Evolutionary conservation across 2,888 invertebrate genomes (phyloP).

Genomic region (Pseudococcus longispinus): DNA sequence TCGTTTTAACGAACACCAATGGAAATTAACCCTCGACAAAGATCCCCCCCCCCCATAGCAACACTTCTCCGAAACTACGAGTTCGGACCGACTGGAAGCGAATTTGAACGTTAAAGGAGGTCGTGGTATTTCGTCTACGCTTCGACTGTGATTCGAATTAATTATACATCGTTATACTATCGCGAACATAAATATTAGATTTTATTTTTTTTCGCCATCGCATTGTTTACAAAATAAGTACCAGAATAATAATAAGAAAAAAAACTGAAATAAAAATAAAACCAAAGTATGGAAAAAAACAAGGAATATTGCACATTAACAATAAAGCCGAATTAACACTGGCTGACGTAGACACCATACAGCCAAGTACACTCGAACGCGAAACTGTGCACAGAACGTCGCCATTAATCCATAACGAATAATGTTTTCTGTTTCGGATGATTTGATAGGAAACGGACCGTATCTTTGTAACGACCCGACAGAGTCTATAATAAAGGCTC

Average conservation of each 20-base stretch:
- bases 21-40: neutral
- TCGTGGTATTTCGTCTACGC: slow-evolving; percentile 12
- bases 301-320: slow-evolving; percentile 35
- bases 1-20: too few species aligned
- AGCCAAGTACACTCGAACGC: neutral
- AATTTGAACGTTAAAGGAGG: neutral
- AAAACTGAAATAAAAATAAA: neutral
- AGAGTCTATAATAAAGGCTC: slow-evolving; percentile 37
- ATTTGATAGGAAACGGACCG: slow-evolving; percentile 41
- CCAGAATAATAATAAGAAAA: neutral
- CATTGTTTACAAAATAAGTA: slow-evolving; percentile 6
- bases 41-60: neutral
- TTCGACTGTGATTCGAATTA: slow-evolving; percentile 26
- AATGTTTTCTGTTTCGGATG: slow-evolving; percentile 45
- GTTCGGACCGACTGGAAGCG: neutral
- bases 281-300: neutral
- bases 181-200: neutral
- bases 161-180: slow-evolving; percentile 5
- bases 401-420: slow-evolving; percentile 32
- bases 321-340: slow-evolving; percentile 35
- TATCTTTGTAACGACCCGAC: slow-evolving; percentile 46
- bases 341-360: neutral
- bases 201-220: neutral
- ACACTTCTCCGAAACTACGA: too few species aligned
- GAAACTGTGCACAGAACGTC: slow-evolving; percentile 8